phyloP scores from a whole-genome alignment of 2,888 invertebrate species.

The Acrobasis consociella region DNA sequence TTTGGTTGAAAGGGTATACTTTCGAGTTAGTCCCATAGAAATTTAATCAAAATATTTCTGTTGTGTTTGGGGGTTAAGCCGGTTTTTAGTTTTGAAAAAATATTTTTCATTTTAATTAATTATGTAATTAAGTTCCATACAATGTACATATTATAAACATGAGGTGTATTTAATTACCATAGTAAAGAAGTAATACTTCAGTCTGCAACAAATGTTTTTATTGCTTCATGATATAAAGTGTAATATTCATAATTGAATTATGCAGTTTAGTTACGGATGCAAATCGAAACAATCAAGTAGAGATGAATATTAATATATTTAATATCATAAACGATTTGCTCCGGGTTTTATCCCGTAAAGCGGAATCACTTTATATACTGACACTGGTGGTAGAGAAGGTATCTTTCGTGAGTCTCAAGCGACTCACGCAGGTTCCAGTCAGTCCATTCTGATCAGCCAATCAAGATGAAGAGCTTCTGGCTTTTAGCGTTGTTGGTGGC shows the following conservation, averaged over 20 bases:
- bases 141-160: too few species aligned
- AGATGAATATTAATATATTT: constrained; percentile 51
- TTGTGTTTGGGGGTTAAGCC: too few species aligned
- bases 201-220: background rate
- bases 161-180: too few species aligned
- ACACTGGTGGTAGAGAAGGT: constrained; percentile 17
- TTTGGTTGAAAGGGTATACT: too few species aligned
- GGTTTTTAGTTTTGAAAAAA: too few species aligned
- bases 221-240: background rate
- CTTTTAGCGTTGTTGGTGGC: constrained; percentile 24
- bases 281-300: constrained; percentile 47
- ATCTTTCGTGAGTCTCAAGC: constrained; percentile 59
- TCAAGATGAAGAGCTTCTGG: constrained; percentile 38
- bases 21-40: too few species aligned
- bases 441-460: constrained; percentile 25
- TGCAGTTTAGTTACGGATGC: constrained; percentile 44
- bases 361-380: constrained; percentile 53
- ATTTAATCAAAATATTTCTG: too few species aligned
- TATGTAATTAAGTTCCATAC: too few species aligned
- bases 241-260: constrained; percentile 33
- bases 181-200: too few species aligned
- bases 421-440: constrained; percentile 50
- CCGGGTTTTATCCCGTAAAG: constrained; percentile 57
- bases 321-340: constrained; percentile 65
- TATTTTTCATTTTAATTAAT: too few species aligned